Conservation (phyloP, 2,113 vertebrate species). For the Marmota flaviventris region DNA sequence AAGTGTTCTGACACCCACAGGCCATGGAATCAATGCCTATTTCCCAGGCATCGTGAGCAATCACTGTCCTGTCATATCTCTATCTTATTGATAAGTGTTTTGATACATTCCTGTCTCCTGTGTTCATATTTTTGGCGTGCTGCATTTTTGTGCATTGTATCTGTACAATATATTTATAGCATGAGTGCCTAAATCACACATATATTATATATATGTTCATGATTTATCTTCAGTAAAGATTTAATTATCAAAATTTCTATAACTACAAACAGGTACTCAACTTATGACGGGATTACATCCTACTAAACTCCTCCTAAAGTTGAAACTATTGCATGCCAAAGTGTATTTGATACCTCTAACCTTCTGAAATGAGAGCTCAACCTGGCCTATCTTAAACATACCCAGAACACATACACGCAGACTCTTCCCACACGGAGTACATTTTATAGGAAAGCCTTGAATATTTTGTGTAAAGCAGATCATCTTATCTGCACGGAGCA, state of each 20-base stretch:
- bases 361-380: not conserved
- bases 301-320: not conserved
- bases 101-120: not conserved
- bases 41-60: not conserved
- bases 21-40: accelerated
- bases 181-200: not conserved
- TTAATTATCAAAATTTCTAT: conserved; percentile 1
- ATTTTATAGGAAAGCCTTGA: not conserved
- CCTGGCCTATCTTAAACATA: not conserved
- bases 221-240: not conserved
- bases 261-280: not conserved
- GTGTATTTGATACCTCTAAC: not conserved
- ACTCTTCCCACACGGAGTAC: not conserved
- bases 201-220: not conserved
- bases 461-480: not conserved
- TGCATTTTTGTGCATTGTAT: not conserved
- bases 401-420: not conserved
- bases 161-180: not conserved
- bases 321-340: not conserved
- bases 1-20: not conserved
- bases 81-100: not conserved
- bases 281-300: not conserved
- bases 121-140: not conserved
- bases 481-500: not conserved
- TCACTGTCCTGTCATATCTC: not conserved